These are phyloP conservation scores for Sterna hirundo DNA, from an alignment of 2,113 vertebrate genomes.

Conservation along the genomic window DNA sequence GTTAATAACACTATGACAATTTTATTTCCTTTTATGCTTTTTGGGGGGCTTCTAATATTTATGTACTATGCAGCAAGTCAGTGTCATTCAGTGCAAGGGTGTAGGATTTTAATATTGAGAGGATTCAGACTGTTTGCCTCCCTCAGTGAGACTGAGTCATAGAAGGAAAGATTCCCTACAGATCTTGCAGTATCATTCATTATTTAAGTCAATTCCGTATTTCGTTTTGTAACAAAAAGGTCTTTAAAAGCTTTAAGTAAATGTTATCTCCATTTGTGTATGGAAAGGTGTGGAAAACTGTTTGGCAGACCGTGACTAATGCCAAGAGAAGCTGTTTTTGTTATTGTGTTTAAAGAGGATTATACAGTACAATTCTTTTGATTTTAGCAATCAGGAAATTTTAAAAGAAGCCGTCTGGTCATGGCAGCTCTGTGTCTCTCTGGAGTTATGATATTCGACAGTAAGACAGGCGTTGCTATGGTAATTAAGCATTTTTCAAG, in stretches of 20 bases:
- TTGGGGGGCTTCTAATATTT: neutral
- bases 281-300: neutral
- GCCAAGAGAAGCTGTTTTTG: neutral
- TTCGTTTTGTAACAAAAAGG: neutral
- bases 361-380: neutral
- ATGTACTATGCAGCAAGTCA: neutral
- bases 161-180: neutral
- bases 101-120: neutral
- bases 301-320: neutral
- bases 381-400: conserved; percentile 17
- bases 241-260: neutral
- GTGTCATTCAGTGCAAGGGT: neutral
- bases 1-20: neutral
- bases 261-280: neutral
- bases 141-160: neutral
- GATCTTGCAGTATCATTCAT: neutral
- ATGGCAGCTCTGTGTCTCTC: conserved; percentile 11
- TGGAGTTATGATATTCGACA: conserved; percentile 17
- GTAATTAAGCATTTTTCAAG: conserved; percentile 55
- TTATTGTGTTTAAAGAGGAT: conserved; percentile 9
- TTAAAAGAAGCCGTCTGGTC: conserved; percentile 4
- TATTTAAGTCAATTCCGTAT: neutral
- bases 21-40: neutral
- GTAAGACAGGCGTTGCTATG: conserved; percentile 58
- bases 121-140: neutral